Evolutionary conservation across 2,797 vertebrate genomes (phyloP).

Genomic region (Clarias fuscus): DNA sequence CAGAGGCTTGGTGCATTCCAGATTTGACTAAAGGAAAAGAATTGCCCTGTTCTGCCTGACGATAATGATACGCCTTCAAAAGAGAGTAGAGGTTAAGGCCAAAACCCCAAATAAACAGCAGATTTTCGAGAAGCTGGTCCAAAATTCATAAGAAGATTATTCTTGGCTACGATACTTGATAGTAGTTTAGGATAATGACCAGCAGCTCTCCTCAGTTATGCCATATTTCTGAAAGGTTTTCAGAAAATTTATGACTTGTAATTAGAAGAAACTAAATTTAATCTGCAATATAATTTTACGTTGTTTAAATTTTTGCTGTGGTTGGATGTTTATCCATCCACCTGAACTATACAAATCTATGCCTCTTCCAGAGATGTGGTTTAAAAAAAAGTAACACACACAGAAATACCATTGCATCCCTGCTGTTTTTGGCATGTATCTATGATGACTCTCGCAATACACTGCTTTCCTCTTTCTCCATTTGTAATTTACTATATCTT

Average conservation of each 20-base stretch:
- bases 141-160: slow-evolving; percentile 50
- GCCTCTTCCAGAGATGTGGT: neutral
- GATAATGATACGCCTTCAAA: slow-evolving; percentile 54
- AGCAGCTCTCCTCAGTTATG: slow-evolving; percentile 14
- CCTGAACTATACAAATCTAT: neutral
- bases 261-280: slow-evolving; percentile 38
- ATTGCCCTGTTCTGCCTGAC: slow-evolving; percentile 38
- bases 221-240: slow-evolving; percentile 33
- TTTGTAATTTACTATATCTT: neutral
- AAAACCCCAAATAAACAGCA: slow-evolving; percentile 57
- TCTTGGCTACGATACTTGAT: slow-evolving; percentile 47
- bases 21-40: slow-evolving; percentile 34
- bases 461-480: neutral
- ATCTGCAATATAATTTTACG: slow-evolving; percentile 32
- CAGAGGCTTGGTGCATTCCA: slow-evolving; percentile 43
- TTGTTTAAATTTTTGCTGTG: slow-evolving; percentile 7
- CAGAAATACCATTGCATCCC: neutral
- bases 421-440: neutral
- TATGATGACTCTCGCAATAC: neutral
- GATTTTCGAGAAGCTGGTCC: slow-evolving; percentile 46
- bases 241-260: slow-evolving; percentile 35
- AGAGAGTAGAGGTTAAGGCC: slow-evolving; percentile 32
- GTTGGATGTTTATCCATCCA: slow-evolving; percentile 17
- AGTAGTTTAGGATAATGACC: slow-evolving; percentile 50
- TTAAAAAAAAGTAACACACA: neutral